Evolutionary conservation across 2,113 vertebrate species (phyloP).

Genomic region (Plecotus auritus): DNA sequence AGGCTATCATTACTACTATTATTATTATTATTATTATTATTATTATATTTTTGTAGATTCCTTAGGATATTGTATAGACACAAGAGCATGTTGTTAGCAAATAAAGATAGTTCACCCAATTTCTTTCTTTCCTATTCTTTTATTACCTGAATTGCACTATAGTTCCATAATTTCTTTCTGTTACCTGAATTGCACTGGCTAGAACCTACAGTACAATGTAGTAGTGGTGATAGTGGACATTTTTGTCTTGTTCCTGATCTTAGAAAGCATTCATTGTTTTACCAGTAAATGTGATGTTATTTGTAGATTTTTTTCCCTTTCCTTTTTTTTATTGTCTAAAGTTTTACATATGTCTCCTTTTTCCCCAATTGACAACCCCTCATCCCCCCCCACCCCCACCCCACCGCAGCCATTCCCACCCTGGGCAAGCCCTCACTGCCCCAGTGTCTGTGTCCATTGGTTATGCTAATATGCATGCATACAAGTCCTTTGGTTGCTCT

Average conservation of each 20-base stretch:
- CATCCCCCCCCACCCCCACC: accelerated
- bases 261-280: neutral
- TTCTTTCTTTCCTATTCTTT: neutral
- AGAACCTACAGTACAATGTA: neutral
- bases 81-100: neutral
- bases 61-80: neutral
- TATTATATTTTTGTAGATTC: neutral
- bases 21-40: too few relatives aligned
- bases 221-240: neutral
- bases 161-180: neutral
- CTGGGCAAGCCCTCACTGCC: too few relatives aligned
- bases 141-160: neutral
- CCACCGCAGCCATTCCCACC: too few relatives aligned
- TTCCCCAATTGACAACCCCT: too few relatives aligned
- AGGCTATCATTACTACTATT: neutral
- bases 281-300: neutral
- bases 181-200: neutral
- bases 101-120: neutral
- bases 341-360: too few relatives aligned
- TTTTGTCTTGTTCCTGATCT: neutral
- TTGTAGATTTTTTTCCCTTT: neutral
- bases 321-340: too few relatives aligned
- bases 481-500: too few relatives aligned
- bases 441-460: too few relatives aligned
- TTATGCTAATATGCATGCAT: too few relatives aligned